Evolutionary conservation across 1,140 invertebrate genomes (phyloP).

Genomic region (Hormaphis cornu): DNA sequence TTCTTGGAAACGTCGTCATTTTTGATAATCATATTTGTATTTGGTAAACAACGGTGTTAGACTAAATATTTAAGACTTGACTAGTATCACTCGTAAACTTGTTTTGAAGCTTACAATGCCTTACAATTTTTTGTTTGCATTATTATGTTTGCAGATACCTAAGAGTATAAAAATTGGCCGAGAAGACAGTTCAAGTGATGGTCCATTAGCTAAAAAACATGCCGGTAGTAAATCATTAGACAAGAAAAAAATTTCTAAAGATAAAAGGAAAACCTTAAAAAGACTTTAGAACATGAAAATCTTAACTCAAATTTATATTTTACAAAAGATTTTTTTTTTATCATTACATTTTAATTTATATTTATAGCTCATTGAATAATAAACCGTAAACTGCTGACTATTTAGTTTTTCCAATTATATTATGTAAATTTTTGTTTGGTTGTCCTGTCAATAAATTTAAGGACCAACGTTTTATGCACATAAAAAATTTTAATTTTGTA

Average conservation of each 20-base stretch:
- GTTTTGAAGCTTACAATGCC: no score
- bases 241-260: conserved; percentile 68
- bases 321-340: conserved; percentile 1
- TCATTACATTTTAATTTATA: conserved; percentile 3
- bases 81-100: no score
- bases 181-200: conserved; percentile 44
- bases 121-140: no score
- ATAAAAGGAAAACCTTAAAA: conserved; percentile 78
- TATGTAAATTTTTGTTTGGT: background rate
- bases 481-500: conserved; percentile 6
- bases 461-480: background rate
- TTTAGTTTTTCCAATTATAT: background rate
- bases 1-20: no score
- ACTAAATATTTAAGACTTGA: no score
- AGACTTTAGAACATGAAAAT: conserved; percentile 47
- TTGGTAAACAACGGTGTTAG: no score
- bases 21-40: no score
- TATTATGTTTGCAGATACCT: conserved; percentile 20
- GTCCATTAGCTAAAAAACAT: conserved; percentile 72
- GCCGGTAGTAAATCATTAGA: conserved; percentile 73
- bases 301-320: background rate
- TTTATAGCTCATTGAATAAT: conserved; percentile 2
- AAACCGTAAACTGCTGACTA: no score
- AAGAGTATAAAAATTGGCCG: conserved; percentile 29
- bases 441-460: conserved; percentile 3